Evolutionary conservation across 2,888 invertebrate species (phyloP).

Genomic region (Lycophotia porphyrea): DNA sequence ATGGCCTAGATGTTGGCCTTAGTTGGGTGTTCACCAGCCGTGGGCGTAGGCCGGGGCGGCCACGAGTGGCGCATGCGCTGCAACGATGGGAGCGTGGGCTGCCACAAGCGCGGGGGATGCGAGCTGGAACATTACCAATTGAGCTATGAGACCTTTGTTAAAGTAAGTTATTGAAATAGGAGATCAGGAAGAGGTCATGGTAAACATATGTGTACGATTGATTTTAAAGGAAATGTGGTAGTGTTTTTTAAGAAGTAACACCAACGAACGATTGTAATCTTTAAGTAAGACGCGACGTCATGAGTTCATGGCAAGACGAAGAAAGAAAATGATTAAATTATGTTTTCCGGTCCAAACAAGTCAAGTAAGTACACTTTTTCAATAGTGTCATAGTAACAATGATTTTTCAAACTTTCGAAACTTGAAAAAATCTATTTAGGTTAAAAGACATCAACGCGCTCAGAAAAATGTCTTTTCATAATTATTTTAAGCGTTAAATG

Average conservation of each 20-base stretch:
- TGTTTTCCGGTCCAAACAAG: neutral
- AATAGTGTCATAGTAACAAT: neutral
- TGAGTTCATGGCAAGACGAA: neutral
- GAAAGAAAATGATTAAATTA: neutral
- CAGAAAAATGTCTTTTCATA: neutral
- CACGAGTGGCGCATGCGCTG: constrained; percentile 79
- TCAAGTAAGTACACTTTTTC: neutral
- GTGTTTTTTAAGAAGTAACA: neutral
- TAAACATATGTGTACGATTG: too few species aligned
- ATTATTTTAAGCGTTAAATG: neutral
- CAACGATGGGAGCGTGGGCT: constrained; percentile 79
- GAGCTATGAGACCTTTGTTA: neutral
- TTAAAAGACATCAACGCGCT: constrained; percentile 68
- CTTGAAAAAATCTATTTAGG: neutral
- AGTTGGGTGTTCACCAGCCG: constrained; percentile 78
- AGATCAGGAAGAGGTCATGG: too few species aligned
- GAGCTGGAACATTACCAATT: constrained; percentile 72
- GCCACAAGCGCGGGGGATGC: constrained; percentile 82
- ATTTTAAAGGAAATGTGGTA: neutral
- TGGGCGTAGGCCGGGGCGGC: constrained; percentile 82
- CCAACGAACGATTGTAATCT: neutral
- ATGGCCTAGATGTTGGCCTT: constrained; percentile 61
- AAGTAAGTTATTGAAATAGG: neutral
- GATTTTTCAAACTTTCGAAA: neutral
- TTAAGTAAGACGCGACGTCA: neutral